Base-by-base conservation (phyloP, 1,140 invertebrate genomes). In the Lasaia peninsularis region DNA sequence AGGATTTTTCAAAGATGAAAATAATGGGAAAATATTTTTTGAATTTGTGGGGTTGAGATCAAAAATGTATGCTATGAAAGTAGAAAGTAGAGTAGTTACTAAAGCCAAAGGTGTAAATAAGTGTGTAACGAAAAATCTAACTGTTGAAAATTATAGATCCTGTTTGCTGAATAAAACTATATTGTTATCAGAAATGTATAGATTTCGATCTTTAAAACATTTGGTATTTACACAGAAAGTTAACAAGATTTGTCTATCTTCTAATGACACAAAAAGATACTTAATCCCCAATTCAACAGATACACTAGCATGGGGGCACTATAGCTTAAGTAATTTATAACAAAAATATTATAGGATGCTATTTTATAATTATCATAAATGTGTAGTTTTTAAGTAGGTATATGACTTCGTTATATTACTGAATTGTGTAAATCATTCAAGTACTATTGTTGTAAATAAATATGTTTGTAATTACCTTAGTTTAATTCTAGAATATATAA, bases 1-100 rank as follows among this genome's bases (percentile, higher is more conserved):
- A 49, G 57, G 37, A 0, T 37, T 48, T 33, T 59, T 53, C 14
- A 59, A 59, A 54, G 50, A 59, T 14, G 37, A 56, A 10, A 44
- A 44, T 31, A 28, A 48, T 37, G 52, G 52, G 18, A 10, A 20
- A 20, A 11, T 53, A 16, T 10, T 53, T 1, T 9, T 7, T 10
- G 31, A 77, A 58, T 77, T 79, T 62, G 65, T 76, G n/a, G 69
- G 73, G 18, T 63, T 76, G 31, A 44, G 64, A 58, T 71, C 69
- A 37, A 72, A 78, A 66, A 63, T 71, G 62, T 62, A 69, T 52
- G 60, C 60, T 6, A 12, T 64, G 8, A 37, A 52, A 5, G 33
- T 58, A 9, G 44, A 61, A 21, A 16, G 55, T 55, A 60, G 55
- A 33, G 8, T 44, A 11, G 31, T 53, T 11, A 10, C 50, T 8